Evolutionary conservation across 2,797 vertebrate genomes (phyloP), one percentile per base, ranked within the genome.

Genomic region (Micromesistius poutassou): DNA sequence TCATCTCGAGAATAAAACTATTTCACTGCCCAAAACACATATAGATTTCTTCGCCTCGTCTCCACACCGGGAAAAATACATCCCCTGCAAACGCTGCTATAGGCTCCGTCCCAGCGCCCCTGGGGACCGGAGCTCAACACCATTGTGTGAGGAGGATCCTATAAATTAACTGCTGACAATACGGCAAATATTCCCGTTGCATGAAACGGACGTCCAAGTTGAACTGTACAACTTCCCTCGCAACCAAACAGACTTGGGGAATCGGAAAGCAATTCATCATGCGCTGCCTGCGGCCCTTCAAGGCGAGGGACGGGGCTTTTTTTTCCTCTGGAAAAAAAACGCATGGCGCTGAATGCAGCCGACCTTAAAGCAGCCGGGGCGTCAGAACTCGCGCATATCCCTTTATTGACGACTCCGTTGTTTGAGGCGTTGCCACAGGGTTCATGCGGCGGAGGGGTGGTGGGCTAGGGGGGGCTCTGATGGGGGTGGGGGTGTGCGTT

Each of bases 1-100:
- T 94, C 90, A 92, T 85, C 77, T 79, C 76, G 81, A 80, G 85
- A 91, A 91, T 89, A 91, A 89, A 90, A 74, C 12, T 85, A 73
- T 86, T 91, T 91, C 84, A 91, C 79, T 84, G 83, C 85, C 81
- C 31, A 46, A 46, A 75, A 87, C 88, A 87, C 79, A 78, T 82
- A 85, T 89, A 79, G 82, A 85, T 89, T 89, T 85, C 50, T 62
- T 76, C 75, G 76, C 81, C 84, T 89, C 31, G 30, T 75, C 82
- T 77, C 66, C 33, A 30, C 71, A 70, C 30, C 73, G 50, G 78
- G 25, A 66, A 42, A 83, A 71, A 38, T 76, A 77, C 33, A 35
- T 35, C 79, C 30, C 74, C 46, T 76, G 73, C 31, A 72, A 75
- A 79, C 68, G 80, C 71, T 68, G 25, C 36, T 36, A 4, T 42